A percentile compares a stretch with the other conserved stretches of the same genome.
phyloP scores from a whole-genome alignment of 2,888 invertebrate species.

The Habrosyne pyritoides region DNA sequence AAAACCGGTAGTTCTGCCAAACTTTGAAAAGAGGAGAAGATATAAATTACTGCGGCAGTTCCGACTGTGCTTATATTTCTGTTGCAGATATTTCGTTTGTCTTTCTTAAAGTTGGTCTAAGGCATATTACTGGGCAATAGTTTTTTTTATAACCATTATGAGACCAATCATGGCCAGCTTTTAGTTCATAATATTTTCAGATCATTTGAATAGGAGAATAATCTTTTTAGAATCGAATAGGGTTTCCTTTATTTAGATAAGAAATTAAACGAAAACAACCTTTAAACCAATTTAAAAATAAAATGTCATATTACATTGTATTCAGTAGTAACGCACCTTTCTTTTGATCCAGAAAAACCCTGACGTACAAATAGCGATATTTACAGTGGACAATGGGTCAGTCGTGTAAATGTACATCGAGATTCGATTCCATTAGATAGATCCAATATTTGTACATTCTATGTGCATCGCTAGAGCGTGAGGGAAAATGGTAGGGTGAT shows the following conservation, averaged over 20 bases:
- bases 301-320: no score
- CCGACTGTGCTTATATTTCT: background rate
- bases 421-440: slow-evolving; percentile 39
- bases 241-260: no score
- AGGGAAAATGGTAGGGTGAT: slow-evolving; percentile 19
- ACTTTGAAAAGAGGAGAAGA: background rate
- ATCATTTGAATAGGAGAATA: no score
- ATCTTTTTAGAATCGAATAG: no score
- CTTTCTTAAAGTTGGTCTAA: no score
- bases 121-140: background rate
- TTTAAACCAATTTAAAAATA: no score
- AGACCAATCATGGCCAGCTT: no score
- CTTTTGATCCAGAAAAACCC: slow-evolving; percentile 23
- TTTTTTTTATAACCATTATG: background rate
- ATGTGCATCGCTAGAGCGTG: slow-evolving; percentile 28
- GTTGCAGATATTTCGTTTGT: background rate
- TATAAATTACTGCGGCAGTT: background rate
- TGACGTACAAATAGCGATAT: slow-evolving; percentile 26
- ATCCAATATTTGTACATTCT: slow-evolving; percentile 40
- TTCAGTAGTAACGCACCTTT: no score
- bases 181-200: no score
- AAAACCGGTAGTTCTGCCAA: background rate
- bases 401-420: slow-evolving; percentile 22
- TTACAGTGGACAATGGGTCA: slow-evolving; percentile 23
- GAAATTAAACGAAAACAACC: no score